Percentiles rank a stretch among this genome's conserved stretches.
Conservation (phyloP, 2,797 vertebrate genomes). For the Passerculus sandwichensis region DNA sequence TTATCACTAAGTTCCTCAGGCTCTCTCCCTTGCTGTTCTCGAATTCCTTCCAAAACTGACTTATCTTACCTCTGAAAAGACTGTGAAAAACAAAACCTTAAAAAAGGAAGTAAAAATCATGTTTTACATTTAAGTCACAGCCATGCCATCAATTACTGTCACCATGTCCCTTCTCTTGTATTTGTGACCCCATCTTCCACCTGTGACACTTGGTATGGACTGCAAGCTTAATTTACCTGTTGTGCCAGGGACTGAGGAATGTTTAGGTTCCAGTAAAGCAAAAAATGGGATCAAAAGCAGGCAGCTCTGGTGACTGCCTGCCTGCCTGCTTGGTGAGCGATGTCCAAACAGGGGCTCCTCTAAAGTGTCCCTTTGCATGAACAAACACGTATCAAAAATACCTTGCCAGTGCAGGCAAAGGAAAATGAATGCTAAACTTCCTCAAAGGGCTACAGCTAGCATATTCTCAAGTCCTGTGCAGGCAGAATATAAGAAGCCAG, state of each 20-base stretch:
- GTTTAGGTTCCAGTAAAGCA: background rate
- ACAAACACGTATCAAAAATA: background rate
- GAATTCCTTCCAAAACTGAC: background rate
- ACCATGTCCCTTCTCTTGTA: background rate
- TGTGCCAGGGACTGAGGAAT: background rate
- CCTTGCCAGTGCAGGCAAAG: background rate
- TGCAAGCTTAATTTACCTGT: background rate
- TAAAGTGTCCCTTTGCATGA: background rate
- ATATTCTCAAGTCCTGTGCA: background rate
- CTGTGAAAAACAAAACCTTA: slow-evolving; percentile 21
- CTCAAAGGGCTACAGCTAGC: background rate
- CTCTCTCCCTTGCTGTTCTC: background rate
- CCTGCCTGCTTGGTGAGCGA: background rate
- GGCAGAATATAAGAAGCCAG: background rate
- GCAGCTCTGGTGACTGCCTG: background rate
- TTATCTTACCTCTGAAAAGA: background rate
- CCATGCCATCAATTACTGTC: background rate
- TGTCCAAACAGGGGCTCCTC: background rate
- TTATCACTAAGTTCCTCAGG: background rate
- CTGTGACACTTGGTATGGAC: background rate
- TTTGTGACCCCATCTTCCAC: background rate
- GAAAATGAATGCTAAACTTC: background rate
- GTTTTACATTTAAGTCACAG: background rate
- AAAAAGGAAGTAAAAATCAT: background rate
- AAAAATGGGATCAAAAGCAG: background rate